Conservation (phyloP, 1,140 invertebrate species). For the Trichonephila clavipes region DNA sequence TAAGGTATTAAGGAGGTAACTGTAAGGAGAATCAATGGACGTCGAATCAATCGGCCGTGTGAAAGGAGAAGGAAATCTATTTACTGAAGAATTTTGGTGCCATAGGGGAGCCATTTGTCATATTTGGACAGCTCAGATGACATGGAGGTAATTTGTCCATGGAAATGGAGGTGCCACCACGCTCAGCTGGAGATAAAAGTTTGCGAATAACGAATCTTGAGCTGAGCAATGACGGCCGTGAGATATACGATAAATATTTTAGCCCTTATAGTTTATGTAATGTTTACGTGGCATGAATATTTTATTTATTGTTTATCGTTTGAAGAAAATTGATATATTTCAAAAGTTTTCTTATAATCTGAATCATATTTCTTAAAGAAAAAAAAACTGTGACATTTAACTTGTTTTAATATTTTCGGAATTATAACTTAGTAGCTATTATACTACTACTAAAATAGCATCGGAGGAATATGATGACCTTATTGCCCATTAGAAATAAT, state of each 20-base stretch:
- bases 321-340: too few relatives aligned
- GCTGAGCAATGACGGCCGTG: background rate
- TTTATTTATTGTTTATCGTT: background rate
- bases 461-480: too few relatives aligned
- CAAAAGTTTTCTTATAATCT: too few relatives aligned
- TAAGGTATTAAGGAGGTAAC: background rate
- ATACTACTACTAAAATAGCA: too few relatives aligned
- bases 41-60: conserved; percentile 41
- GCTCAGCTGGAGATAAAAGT: conserved; percentile 10
- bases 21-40: conserved; percentile 27
- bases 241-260: background rate
- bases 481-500: too few relatives aligned
- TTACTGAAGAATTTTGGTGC: conserved; percentile 66
- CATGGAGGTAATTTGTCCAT: conserved; percentile 65
- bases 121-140: conserved; percentile 69
- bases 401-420: too few relatives aligned
- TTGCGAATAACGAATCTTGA: background rate
- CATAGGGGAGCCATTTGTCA: conserved; percentile 67
- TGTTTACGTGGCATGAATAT: background rate
- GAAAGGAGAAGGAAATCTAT: conserved; percentile 65
- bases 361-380: background rate
- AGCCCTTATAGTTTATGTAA: background rate
- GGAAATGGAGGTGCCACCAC: conserved; percentile 32
- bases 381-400: too few relatives aligned
- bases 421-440: too few relatives aligned